Percentiles rank a stretch among this genome's conserved stretches.
Evolutionary conservation across 2,888 invertebrate species (phyloP).

Genomic region (Ormyrus nitidulus): DNA sequence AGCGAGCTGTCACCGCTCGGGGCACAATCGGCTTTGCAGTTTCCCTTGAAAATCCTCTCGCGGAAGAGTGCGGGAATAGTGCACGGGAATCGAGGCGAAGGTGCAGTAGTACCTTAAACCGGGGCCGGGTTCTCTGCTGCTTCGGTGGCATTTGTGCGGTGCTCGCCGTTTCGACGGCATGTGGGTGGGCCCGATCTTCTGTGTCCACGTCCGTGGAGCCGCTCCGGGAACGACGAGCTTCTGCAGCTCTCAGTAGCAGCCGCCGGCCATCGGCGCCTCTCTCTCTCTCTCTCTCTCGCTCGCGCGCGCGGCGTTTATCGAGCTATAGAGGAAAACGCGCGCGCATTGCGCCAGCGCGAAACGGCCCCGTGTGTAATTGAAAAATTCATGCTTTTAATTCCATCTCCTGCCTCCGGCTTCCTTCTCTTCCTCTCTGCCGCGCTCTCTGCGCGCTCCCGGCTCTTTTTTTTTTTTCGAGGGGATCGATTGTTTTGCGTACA

Average conservation of each 20-base stretch:
- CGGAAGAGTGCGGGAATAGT: neutral
- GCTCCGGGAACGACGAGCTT: neutral
- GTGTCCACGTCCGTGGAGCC: neutral
- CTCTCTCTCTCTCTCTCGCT: neutral
- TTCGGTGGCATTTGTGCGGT: conserved; percentile 67
- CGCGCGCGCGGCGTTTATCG: conserved; percentile 7
- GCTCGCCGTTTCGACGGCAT: conserved; percentile 41
- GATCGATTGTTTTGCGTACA: too few species aligned
- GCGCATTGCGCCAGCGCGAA: neutral
- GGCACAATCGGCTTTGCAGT: too few species aligned
- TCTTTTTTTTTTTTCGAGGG: too few species aligned
- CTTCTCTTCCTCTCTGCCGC: neutral
- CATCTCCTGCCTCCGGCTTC: too few species aligned
- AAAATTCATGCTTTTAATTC: too few species aligned
- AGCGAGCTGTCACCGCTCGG: too few species aligned
- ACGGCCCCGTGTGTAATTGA: neutral
- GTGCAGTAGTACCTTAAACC: conserved; percentile 67
- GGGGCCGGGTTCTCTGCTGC: conserved; percentile 66
- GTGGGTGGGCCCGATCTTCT: conserved; percentile 5
- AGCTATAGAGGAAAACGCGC: conserved; percentile 14
- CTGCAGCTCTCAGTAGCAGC: neutral
- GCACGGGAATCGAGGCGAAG: neutral
- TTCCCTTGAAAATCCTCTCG: too few species aligned
- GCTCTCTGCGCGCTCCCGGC: too few species aligned
- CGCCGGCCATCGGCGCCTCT: conserved; percentile 6